These are phyloP conservation scores for Zaprionus davidi DNA, from an alignment of 1,140 invertebrate genomes.

Conservation along the genomic window DNA sequence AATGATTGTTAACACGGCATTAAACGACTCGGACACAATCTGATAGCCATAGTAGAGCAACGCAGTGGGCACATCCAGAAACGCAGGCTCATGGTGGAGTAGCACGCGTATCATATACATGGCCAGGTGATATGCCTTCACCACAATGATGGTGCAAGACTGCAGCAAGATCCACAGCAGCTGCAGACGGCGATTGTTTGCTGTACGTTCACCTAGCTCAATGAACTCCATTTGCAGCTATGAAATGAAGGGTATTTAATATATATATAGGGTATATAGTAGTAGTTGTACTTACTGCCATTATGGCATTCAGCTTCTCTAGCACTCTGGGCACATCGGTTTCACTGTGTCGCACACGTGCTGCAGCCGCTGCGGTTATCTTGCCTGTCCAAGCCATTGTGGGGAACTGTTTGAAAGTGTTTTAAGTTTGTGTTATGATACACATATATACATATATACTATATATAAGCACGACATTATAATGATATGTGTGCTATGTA, in stretches of 20 bases:
- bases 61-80: conserved; percentile 23
- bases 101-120: conserved; percentile 39
- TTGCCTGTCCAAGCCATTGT: conserved; percentile 14
- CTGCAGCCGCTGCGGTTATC: not conserved
- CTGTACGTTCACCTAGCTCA: conserved; percentile 27
- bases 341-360: not conserved
- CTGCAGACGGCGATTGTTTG: conserved; percentile 34
- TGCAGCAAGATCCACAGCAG: conserved; percentile 42
- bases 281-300: conserved; percentile 19
- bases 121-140: conserved; percentile 50
- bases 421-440: not conserved
- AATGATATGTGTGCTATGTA: not conserved
- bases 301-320: conserved; percentile 35
- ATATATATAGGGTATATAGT: not conserved
- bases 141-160: conserved; percentile 26
- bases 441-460: not conserved
- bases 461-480: not conserved
- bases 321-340: conserved; percentile 25
- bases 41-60: conserved; percentile 49
- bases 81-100: conserved; percentile 7
- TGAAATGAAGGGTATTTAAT: not conserved
- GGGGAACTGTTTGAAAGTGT: conserved; percentile 7
- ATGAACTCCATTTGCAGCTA: conserved; percentile 49
- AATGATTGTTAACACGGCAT: conserved; percentile 33
- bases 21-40: conserved; percentile 29